Base-by-base conservation (phyloP, 1,140 invertebrate species). In the Pogonomyrmex californicus region DNA sequence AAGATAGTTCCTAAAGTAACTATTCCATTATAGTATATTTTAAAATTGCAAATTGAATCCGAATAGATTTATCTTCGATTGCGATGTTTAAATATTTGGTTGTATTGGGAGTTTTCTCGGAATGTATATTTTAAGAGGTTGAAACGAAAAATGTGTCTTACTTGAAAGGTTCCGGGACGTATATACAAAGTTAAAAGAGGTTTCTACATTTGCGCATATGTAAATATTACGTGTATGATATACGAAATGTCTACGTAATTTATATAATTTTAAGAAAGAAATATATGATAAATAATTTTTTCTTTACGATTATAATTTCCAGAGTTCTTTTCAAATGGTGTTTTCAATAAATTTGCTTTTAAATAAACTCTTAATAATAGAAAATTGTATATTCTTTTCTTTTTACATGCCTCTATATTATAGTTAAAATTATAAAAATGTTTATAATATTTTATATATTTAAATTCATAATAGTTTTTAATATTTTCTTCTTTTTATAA, bases 51-150 rank as follows among this genome's bases (percentile, higher is more conserved):
- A 17, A 66, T 51, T 78, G 33, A 73, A 9, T 38, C 51, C 51
- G 17, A 23, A 9, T 47, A 1, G 30, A 44, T 51, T 79, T 66
- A 36, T 79, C 58, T 63, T 65, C 47, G 38, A 51, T 17, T 65
- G 44, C 33, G 33, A 49, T 66, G 33, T 76, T 76, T 60, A 66
- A 49, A 66, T 79, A 66, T 79, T 79, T 79, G 44, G 23, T 51
- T 38, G 62, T 66, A 17, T 79, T 66, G 62, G 10, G 36, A 65
- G 23, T 23, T 36, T 65, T 66, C 30, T 2, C 44, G 76, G 66
- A 79, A 65, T 66, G 70, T 75, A 75, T 60, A 60, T 10, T 79
- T 51, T 12, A 51, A 79, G 33, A 66, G 60, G 30, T 23, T 36
- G 33, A 79, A 79, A 66, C 38, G 44, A 12, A 79, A 66, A 79